Conservation (phyloP, 2,888 invertebrate genomes). For the Chydorus sphaericus region DNA sequence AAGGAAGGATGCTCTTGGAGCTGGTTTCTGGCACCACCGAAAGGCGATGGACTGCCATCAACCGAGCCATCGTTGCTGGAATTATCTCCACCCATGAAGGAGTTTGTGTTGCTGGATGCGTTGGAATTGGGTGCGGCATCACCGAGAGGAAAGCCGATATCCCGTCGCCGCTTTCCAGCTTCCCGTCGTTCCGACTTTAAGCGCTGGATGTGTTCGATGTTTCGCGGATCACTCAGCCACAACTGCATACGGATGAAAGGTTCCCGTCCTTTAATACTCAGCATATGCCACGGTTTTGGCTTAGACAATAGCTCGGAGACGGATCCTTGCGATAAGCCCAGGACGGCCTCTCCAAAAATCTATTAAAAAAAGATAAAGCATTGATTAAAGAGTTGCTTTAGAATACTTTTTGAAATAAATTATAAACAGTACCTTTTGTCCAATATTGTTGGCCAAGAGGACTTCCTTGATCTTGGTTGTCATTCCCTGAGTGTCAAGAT, state of each 20-base stretch:
- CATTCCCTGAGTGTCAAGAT: conserved; percentile 88
- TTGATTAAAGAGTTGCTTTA: not conserved
- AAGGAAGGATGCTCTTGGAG: conserved; percentile 41
- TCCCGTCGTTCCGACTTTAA: conserved; percentile 80
- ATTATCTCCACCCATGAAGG: conserved; percentile 10
- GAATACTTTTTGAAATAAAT: not conserved
- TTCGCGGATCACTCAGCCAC: conserved; percentile 91
- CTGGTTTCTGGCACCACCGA: conserved; percentile 39
- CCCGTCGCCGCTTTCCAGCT: conserved; percentile 71
- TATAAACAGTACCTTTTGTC: conserved; percentile 56
- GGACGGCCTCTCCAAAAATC: conserved; percentile 93
- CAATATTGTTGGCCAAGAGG: conserved; percentile 87
- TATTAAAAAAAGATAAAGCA: conserved; percentile 26
- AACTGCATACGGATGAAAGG: conserved; percentile 92
- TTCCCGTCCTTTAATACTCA: conserved; percentile 93
- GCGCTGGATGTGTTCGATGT: conserved; percentile 81
- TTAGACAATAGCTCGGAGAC: conserved; percentile 94
- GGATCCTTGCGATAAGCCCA: conserved; percentile 90
- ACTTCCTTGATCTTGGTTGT: conserved; percentile 96
- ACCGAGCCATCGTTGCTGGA: conserved; percentile 27
- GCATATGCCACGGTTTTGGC: conserved; percentile 98
- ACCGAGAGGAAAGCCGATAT: conserved; percentile 19
- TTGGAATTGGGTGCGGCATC: conserved; percentile 21
- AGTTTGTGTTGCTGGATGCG: conserved; percentile 23
- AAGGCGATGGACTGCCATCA: conserved; percentile 31